phyloP scores from a whole-genome alignment of 2,113 vertebrate species.

The Microcebus jonahi region DNA sequence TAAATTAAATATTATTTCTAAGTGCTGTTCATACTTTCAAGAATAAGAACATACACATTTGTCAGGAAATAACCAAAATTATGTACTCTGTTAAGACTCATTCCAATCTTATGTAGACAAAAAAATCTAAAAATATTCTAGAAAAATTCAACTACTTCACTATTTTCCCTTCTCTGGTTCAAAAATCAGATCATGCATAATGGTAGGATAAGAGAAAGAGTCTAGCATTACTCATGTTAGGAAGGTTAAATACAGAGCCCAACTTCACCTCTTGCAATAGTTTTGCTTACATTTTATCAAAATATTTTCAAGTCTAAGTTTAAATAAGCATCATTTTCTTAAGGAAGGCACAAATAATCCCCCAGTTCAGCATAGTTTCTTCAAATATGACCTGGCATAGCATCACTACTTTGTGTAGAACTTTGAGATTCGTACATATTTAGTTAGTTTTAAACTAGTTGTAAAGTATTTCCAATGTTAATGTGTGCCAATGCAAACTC shows the following conservation, averaged over 20 bases:
- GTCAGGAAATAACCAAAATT: not conserved
- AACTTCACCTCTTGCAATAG: not conserved
- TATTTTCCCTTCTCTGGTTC: not conserved
- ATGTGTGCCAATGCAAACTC: not conserved
- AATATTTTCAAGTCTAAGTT: not conserved
- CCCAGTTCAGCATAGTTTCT: too few relatives aligned
- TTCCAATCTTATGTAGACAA: too few relatives aligned
- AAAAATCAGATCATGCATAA: not conserved
- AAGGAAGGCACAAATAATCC: not conserved
- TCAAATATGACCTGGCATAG: not conserved
- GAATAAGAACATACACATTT: not conserved
- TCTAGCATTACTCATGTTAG: not conserved
- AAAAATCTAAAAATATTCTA: not conserved
- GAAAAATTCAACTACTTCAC: not conserved
- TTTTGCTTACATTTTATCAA: not conserved
- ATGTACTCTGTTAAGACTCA: not conserved
- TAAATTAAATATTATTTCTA: not conserved
- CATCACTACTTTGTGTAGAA: not conserved
- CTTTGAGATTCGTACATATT: not conserved
- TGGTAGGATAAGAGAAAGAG: not conserved
- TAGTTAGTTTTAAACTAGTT: not conserved
- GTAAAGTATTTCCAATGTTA: not conserved
- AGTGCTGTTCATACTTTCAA: not conserved
- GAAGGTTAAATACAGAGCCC: not conserved
- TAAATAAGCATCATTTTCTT: not conserved